Percentiles rank a stretch among this genome's conserved stretches.
Conservation (phyloP, 1,140 invertebrate genomes). For the Drosophila sulfurigaster region DNA sequence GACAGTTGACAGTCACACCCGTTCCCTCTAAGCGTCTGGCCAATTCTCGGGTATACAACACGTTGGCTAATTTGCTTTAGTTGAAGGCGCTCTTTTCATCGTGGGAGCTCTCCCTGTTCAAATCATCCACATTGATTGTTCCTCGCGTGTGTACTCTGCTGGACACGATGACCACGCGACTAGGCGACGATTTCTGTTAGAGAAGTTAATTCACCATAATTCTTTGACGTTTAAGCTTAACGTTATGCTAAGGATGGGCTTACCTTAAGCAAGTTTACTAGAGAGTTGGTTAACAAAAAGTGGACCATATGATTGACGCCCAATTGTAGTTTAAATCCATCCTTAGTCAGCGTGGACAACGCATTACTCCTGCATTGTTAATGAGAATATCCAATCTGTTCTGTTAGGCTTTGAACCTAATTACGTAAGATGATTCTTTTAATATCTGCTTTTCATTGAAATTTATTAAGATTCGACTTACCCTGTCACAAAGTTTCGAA, state of each 20-base stretch:
- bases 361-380: constrained; percentile 96
- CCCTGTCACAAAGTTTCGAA: constrained; percentile 89
- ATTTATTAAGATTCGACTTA: constrained; percentile 53
- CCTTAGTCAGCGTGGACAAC: constrained; percentile 90
- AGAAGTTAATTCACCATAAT: not conserved
- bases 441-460: too few species aligned
- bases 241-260: too few species aligned
- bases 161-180: constrained; percentile 92
- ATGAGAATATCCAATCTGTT: constrained; percentile 92
- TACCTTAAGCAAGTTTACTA: constrained; percentile 91
- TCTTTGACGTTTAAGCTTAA: too few species aligned
- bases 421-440: too few species aligned
- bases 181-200: constrained; percentile 88
- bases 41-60: constrained; percentile 93
- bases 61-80: constrained; percentile 95
- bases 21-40: constrained; percentile 89
- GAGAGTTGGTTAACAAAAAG: constrained; percentile 94
- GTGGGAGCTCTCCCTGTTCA: constrained; percentile 90
- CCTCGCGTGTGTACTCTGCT: constrained; percentile 90
- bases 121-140: constrained; percentile 90
- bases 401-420: constrained; percentile 88
- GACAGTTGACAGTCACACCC: constrained; percentile 91
- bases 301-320: constrained; percentile 95
- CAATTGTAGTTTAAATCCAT: constrained; percentile 96
- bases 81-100: constrained; percentile 90